Conservation (phyloP, 1,140 invertebrate genomes). For the Habropoda laboriosa region DNA sequence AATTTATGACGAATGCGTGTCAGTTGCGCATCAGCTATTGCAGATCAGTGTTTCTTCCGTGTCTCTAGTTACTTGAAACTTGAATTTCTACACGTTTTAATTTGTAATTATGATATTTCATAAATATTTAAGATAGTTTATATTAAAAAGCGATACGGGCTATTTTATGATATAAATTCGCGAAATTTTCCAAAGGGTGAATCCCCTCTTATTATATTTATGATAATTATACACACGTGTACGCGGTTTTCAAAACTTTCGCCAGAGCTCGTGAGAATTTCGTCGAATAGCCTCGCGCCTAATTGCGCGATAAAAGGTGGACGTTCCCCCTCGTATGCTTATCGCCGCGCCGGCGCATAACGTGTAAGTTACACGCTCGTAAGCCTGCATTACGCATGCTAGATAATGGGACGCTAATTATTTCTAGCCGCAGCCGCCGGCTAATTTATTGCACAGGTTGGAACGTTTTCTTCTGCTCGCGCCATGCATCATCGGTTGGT, state of each 20-base stretch:
- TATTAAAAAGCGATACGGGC: too few relatives aligned
- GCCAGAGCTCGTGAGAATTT: conserved; percentile 1
- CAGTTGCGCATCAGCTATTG: background rate
- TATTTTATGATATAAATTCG: too few relatives aligned
- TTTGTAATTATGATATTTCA: too few relatives aligned
- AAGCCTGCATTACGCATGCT: conserved; percentile 35
- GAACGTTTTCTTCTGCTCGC: background rate
- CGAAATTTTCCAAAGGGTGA: too few relatives aligned
- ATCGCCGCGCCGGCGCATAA: conserved; percentile 2
- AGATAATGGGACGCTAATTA: conserved; percentile 47
- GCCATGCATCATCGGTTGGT: background rate
- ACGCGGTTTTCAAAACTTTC: too few relatives aligned
- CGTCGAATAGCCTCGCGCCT: background rate
- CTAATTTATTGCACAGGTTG: conserved; percentile 16
- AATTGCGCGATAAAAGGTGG: conserved; percentile 34
- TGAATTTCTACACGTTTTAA: too few relatives aligned
- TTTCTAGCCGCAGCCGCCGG: background rate
- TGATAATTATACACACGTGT: too few relatives aligned
- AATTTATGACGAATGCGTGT: conserved; percentile 34
- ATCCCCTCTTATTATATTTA: too few relatives aligned
- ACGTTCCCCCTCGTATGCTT: background rate
- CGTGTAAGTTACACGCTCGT: conserved; percentile 36
- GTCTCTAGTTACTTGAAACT: too few relatives aligned
- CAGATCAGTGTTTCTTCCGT: background rate
- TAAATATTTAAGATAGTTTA: too few relatives aligned